A percentile compares a stretch with the other conserved stretches of the same genome.
Evolutionary conservation across 2,888 invertebrate genomes (phyloP).

Genomic region (Trachelus iudaicus): DNA sequence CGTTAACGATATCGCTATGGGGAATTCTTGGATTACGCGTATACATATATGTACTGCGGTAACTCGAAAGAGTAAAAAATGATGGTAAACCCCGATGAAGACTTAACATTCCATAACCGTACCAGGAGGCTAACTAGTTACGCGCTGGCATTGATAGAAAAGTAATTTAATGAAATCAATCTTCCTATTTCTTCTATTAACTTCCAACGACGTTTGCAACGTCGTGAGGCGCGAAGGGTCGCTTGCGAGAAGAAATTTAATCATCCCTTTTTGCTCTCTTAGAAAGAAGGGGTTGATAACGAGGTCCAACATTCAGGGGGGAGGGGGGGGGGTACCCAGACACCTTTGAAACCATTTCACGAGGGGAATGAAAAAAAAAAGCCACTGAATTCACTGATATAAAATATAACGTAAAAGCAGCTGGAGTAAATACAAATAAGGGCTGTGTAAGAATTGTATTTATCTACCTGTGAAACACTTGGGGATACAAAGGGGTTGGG

Average conservation of each 20-base stretch:
- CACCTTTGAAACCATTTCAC: background rate
- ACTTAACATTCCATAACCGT: background rate
- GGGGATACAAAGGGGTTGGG: background rate
- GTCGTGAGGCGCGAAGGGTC: background rate
- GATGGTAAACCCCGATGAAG: background rate
- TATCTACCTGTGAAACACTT: background rate
- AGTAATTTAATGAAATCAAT: background rate
- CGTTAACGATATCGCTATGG: background rate
- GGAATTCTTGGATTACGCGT: no score
- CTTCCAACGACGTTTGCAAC: background rate
- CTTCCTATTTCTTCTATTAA: background rate
- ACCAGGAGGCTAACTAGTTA: background rate
- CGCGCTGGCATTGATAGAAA: background rate
- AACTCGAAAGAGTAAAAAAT: background rate
- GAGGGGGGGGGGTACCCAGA: background rate
- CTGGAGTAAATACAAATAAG: background rate
- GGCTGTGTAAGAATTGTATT: background rate
- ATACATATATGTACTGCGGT: background rate
- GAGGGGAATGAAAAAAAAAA: background rate
- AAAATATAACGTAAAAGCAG: background rate
- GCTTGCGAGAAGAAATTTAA: background rate
- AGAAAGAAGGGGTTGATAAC: background rate
- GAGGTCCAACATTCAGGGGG: background rate
- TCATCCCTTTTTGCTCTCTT: background rate
- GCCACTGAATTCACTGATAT: background rate